Conservation (phyloP, 2,888 invertebrate genomes). For the Limnephilus lunatus region DNA sequence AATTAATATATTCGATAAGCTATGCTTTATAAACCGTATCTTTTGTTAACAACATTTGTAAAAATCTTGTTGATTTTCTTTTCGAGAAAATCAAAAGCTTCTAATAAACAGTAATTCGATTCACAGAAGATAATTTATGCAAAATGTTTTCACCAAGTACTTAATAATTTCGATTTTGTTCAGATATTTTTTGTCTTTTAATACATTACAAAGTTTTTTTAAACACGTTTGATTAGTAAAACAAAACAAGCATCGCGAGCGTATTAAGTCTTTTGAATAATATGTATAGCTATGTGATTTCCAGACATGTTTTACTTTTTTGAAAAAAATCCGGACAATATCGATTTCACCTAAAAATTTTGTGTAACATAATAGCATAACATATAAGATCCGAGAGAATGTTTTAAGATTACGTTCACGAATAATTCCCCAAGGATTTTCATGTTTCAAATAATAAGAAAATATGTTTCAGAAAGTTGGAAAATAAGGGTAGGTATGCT, state of each 20-base stretch:
- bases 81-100: too few species aligned
- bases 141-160: too few species aligned
- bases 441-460: background rate
- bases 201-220: conserved; percentile 71
- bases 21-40: too few species aligned
- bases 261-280: too few species aligned
- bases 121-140: too few species aligned
- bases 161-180: too few species aligned
- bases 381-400: background rate
- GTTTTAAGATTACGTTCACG: background rate
- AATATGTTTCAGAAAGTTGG: background rate
- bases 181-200: conserved; percentile 68
- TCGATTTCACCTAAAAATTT: background rate
- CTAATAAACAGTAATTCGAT: background rate
- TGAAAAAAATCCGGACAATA: background rate
- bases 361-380: background rate
- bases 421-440: background rate
- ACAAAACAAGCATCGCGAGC: background rate
- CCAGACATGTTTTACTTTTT: too few species aligned
- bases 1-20: too few species aligned
- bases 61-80: too few species aligned
- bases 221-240: conserved; percentile 16
- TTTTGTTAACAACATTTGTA: too few species aligned
- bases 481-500: background rate
- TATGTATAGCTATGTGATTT: too few species aligned